Evolutionary conservation across 2,113 vertebrate genomes (phyloP).

Genomic region (Parus major): DNA sequence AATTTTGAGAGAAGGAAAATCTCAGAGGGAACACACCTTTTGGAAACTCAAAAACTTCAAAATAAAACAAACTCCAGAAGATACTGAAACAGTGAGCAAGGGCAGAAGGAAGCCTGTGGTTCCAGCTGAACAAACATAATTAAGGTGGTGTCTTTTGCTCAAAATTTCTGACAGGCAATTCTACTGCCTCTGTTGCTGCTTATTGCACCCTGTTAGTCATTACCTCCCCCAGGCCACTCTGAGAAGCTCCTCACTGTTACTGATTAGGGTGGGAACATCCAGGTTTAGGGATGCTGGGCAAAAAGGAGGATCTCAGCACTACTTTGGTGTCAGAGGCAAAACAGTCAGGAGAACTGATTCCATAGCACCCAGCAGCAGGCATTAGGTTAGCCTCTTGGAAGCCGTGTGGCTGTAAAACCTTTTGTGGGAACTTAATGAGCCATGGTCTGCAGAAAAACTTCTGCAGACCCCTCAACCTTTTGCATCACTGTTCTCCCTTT

Average conservation of each 20-base stretch:
- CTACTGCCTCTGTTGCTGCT: not conserved
- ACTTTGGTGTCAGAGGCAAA: not conserved
- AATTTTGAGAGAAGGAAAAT: conserved; percentile 21
- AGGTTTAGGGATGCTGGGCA: not conserved
- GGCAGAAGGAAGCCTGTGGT: not conserved
- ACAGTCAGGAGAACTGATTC: not conserved
- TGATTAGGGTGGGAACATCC: not conserved
- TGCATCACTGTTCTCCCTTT: not conserved
- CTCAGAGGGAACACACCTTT: not conserved
- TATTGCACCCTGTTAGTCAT: not conserved
- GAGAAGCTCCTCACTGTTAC: not conserved
- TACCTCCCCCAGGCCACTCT: not conserved
- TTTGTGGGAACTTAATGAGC: not conserved
- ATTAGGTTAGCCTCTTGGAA: not conserved
- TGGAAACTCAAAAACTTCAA: not conserved
- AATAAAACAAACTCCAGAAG: not conserved
- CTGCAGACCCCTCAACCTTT: not conserved
- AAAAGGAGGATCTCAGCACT: not conserved
- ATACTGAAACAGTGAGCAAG: not conserved
- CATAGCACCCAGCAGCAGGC: not conserved
- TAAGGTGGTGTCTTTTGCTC: not conserved
- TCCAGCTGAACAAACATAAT: not conserved
- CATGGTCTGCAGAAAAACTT: not conserved
- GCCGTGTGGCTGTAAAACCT: not conserved
- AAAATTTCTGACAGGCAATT: not conserved